These are phyloP conservation scores for Pipistrellus pipistrellus DNA, from an alignment of 2,797 vertebrate species.

Conservation along the genomic window DNA sequence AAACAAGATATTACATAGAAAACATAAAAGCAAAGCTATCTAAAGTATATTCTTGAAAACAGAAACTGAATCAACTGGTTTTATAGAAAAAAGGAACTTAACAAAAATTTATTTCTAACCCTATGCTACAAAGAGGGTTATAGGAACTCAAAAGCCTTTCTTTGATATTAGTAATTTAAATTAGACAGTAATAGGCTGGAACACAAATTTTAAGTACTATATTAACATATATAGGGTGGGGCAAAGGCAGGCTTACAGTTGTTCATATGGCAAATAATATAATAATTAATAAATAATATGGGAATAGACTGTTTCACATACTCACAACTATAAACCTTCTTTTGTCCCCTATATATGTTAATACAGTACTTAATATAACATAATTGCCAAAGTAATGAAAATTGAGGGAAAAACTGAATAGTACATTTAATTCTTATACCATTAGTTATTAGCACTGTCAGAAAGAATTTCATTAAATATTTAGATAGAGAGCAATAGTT, in stretches of 20 bases:
- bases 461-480: conserved; percentile 49
- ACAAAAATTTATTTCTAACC: conserved; percentile 57
- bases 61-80: conserved; percentile 49
- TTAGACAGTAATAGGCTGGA: background rate
- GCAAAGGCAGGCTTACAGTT: background rate
- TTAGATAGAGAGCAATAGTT: conserved; percentile 29
- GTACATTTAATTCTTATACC: background rate
- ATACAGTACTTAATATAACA: background rate
- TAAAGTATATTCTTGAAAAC: conserved; percentile 20
- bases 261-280: no score
- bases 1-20: conserved; percentile 37
- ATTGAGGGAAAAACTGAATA: conserved; percentile 11
- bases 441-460: background rate
- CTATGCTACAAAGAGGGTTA: background rate
- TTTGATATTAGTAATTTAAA: conserved; percentile 52
- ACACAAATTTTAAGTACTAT: background rate
- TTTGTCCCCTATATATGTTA: background rate
- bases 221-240: background rate
- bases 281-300: no score
- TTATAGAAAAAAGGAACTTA: conserved; percentile 47
- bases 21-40: conserved; percentile 35
- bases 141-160: conserved; percentile 9
- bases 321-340: background rate
- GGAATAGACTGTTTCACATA: no score
- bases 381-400: conserved; percentile 47